Base-by-base conservation (phyloP, 2,888 invertebrate species). In the Agrilus mali region DNA sequence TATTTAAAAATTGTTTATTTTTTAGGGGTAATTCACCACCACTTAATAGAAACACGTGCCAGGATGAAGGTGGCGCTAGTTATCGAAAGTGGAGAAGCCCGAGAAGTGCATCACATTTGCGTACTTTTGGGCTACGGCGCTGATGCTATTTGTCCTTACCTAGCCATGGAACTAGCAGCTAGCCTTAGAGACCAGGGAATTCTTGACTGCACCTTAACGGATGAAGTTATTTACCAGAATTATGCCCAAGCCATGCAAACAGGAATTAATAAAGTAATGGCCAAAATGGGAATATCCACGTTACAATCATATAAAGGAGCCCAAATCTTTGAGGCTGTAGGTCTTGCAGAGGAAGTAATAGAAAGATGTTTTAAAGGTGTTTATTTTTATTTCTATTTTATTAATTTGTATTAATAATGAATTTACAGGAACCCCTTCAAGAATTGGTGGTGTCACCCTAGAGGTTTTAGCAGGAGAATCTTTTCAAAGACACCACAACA, bases 201-300 rank as follows among this genome's bases (percentile, higher is more conserved):
- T 7, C 68, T 98, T 27, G 87, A 88, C 54, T 72, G 78, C 1
- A 70, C 73, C 4, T 70, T 87, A 3, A 78, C 81, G 0, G 92
- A 96, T 62, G 78, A 83, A 6, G 76, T 80, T 43, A 83, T 96
- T 51, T 94, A 82, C 66, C 68, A 74, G 46, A 86, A 94, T 53
- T 98, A 95, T 67, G 81, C 90, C 35, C 83, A 85, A 51, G 93
- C 96, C 34, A 63, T 65, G 58, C 59, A 61, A 45, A 67, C 66
- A n/a, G 67, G 66, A 31, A 61, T 65, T 42, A 63, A 58, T 40
- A 93, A 93, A 67, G 90, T 78, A 0, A 98, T 98, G 97, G 97
- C 98, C 5, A 98, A 98, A 67, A 98, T 98, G 98, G 98, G 98
- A 44, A 98, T 98, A 60, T 95, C 94, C 44, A 98, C 97, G 0